Evolutionary conservation across 2,888 invertebrate species (phyloP), one percentile per base, ranked within the genome.

Genomic region (Chloroclystis v-ata): DNA sequence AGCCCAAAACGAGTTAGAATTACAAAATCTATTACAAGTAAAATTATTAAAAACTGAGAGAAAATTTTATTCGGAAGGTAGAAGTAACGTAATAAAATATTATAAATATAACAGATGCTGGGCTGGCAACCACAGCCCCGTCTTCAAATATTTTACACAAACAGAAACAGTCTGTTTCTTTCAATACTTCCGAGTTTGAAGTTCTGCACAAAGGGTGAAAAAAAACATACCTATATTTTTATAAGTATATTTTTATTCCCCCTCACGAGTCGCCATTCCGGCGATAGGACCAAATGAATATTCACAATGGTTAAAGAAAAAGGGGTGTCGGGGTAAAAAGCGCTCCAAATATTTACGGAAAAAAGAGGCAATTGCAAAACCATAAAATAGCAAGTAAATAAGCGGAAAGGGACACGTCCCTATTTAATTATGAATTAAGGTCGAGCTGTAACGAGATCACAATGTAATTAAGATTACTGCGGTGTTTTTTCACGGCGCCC

Each of bases 341-440:
- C 67, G 65, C 66, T 14, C 70, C 74, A 76, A 78, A 76, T 79
- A 75, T 69, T 76, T 72, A 67, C 71, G 57, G 62, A 63, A 60
- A 59, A 72, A 73, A 77, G 76, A 78, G 72, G 72, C 75, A 76
- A 82, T 83, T 70, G 77, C 70, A 72, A 78, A 78, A 75, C 76
- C 80, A 81, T 80, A 79, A 82, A 82, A 82, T 79, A 76, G 74
- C 75, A 81, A 82, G 82, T 81, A 84, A 85, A 85, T 82, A 82
- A 82, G 72, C 73, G 73, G 54, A 54, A 54, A 52, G 77, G 77
- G 82, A 78, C 81, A 79, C 74, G 79, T 78, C 78, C 78, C 81
- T 82, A 79, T 83, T 87, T 86, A 85, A 86, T 86, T 86, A 85
- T 86, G 84, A 86, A 85, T 84, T 83, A 86, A 76, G 80, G 80